Percentiles rank a stretch among this genome's conserved stretches.
phyloP scores from a whole-genome alignment of 2,888 invertebrate species.

The Amaurobius ferox region DNA sequence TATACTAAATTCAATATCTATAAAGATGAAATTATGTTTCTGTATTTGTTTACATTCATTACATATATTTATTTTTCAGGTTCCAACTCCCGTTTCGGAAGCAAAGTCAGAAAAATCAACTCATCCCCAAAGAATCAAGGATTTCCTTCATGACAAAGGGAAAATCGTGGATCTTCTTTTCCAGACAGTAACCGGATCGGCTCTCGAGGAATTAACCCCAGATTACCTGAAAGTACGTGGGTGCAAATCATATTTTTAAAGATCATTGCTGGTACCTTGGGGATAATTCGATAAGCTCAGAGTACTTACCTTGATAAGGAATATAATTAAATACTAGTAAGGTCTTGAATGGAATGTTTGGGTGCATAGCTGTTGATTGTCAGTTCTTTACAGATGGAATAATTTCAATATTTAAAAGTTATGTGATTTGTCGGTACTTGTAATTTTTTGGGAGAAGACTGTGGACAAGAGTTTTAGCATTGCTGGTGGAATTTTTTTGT shows the following conservation, averaged over 20 bases:
- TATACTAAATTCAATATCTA: no score
- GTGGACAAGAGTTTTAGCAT: no score
- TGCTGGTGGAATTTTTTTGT: no score
- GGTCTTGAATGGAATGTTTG: not conserved
- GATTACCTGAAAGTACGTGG: slow-evolving; percentile 63
- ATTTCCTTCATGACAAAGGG: slow-evolving; percentile 35
- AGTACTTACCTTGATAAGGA: not conserved
- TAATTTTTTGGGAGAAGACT: no score
- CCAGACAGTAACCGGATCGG: slow-evolving; percentile 32
- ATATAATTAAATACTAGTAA: slow-evolving; percentile 4
- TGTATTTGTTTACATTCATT: no score
- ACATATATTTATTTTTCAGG: slow-evolving; percentile 13
- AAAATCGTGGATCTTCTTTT: slow-evolving; percentile 52
- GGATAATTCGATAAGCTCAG: not conserved
- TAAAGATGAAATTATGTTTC: no score
- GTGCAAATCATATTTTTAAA: slow-evolving; percentile 46
- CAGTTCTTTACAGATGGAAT: not conserved
- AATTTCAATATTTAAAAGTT: not conserved
- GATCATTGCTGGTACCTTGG: not conserved
- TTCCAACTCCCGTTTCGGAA: not conserved
- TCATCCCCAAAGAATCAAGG: slow-evolving; percentile 15
- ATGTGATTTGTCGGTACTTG: not conserved
- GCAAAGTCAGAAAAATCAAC: not conserved
- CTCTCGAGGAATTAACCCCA: slow-evolving; percentile 55
- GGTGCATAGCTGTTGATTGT: slow-evolving; percentile 4